Percentiles rank a stretch among this genome's conserved stretches.
These are phyloP conservation scores for Etheostoma cragini DNA, from an alignment of 2,113 vertebrate species.

Conservation along the genomic window DNA sequence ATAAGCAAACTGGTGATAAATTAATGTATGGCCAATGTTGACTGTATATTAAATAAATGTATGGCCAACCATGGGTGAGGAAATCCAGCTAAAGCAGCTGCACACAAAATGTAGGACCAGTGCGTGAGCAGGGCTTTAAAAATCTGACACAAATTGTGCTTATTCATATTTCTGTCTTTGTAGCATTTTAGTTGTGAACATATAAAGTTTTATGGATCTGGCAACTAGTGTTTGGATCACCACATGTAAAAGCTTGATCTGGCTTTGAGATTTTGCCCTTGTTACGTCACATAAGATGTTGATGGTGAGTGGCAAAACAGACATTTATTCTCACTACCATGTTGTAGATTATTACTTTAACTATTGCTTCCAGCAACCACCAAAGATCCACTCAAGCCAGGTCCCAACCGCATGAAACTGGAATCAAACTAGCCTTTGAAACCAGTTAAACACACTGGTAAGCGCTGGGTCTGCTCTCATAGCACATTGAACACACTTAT, in stretches of 20 bases:
- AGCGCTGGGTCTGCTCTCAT: conserved; percentile 1
- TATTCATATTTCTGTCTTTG: conserved; percentile 10
- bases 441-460: conserved; percentile 4
- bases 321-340: conserved; percentile 36
- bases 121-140: background rate
- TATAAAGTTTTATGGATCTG: conserved; percentile 1
- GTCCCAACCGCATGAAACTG: background rate
- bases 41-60: background rate
- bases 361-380: conserved; percentile 33
- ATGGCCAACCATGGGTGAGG: background rate
- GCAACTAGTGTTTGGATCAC: conserved; percentile 5
- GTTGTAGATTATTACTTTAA: conserved; percentile 32
- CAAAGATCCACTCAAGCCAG: background rate
- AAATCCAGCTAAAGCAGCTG: background rate
- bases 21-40: background rate
- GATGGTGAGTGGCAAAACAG: conserved; percentile 35
- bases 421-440: conserved; percentile 15
- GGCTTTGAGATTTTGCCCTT: conserved; percentile 9
- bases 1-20: background rate
- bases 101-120: background rate
- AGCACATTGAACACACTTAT: conserved; percentile 45
- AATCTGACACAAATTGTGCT: conserved; percentile 3
- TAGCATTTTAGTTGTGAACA: background rate
- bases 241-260: conserved; percentile 9
- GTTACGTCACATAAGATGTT: conserved; percentile 30